phyloP scores from a whole-genome alignment of 2,797 vertebrate species.

The Chromobotia macracanthus region DNA sequence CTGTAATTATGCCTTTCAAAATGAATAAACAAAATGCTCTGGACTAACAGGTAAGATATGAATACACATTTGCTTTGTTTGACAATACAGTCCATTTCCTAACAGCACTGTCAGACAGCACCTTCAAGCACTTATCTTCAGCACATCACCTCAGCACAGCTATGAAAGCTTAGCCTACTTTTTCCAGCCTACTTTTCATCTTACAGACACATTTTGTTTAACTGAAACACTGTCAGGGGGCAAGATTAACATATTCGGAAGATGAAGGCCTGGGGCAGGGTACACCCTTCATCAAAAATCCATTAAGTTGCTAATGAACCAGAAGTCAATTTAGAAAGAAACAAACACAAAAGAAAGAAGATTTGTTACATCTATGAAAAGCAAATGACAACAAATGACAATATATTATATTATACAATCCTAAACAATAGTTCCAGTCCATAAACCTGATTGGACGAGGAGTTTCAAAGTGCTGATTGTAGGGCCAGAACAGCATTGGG shows the following conservation, averaged over 20 bases:
- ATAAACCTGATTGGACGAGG: background rate
- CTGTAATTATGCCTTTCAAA: background rate
- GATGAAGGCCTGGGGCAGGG: background rate
- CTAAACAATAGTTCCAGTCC: background rate
- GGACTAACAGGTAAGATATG: background rate
- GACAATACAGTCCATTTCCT: background rate
- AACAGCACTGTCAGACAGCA: background rate
- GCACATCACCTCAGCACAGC: background rate
- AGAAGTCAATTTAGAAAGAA: constrained; percentile 3
- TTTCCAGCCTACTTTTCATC: background rate
- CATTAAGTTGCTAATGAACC: background rate
- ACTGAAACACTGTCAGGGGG: background rate
- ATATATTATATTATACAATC: background rate
- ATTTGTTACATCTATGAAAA: background rate
- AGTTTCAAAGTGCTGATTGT: background rate
- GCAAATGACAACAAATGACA: background rate
- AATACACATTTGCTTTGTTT: background rate
- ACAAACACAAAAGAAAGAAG: background rate
- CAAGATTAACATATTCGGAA: background rate
- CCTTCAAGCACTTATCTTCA: background rate
- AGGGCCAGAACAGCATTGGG: background rate
- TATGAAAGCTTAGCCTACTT: constrained; percentile 24
- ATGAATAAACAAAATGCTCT: background rate
- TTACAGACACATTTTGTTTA: background rate
- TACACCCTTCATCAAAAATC: constrained; percentile 5